Evolutionary conservation across 2,797 vertebrate species (phyloP).

Genomic region (Vultur gryphus): DNA sequence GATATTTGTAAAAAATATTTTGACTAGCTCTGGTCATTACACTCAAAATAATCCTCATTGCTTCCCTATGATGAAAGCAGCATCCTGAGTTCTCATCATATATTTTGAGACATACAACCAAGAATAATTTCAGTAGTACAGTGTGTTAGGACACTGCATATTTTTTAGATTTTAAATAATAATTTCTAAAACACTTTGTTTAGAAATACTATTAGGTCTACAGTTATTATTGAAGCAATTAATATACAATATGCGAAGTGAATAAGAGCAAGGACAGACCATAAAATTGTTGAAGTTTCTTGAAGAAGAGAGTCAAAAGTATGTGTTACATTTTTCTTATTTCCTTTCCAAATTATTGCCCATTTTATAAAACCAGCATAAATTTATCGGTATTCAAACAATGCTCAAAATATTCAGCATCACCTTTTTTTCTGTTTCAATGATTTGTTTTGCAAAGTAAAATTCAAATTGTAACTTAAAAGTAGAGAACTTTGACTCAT

Average conservation of each 20-base stretch:
- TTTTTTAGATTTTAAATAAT: background rate
- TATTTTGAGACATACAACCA: background rate
- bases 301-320: background rate
- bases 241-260: background rate
- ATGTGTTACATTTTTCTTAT: background rate
- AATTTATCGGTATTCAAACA: background rate
- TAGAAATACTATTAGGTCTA: background rate
- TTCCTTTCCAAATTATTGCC: background rate
- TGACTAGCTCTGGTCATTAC: background rate
- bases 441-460: background rate
- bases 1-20: background rate
- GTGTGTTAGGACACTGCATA: background rate
- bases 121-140: background rate
- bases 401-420: background rate
- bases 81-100: background rate
- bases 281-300: background rate
- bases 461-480: background rate
- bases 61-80: background rate
- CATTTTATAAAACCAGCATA: background rate
- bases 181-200: background rate
- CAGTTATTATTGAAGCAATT: background rate
- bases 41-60: background rate
- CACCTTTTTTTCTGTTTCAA: background rate
- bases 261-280: background rate
- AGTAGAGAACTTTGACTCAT: background rate